phyloP scores from a whole-genome alignment of 2,113 vertebrate species.

The Clarias magur region DNA sequence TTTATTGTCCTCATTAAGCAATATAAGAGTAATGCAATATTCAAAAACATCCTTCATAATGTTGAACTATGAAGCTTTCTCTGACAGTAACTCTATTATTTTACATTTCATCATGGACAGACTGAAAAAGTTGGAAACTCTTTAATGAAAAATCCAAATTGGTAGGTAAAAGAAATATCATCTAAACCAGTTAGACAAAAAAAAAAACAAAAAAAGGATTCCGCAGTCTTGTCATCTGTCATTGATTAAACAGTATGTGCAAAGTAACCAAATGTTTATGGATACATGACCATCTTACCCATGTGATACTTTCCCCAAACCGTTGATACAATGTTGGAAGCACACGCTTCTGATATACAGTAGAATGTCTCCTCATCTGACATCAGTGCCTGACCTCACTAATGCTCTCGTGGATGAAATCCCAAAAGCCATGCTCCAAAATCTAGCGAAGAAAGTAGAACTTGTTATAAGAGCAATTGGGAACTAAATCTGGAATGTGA shows the following conservation, averaged over 20 bases:
- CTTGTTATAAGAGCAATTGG: not conserved
- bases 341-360: not conserved
- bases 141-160: not conserved
- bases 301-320: not conserved
- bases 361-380: not conserved
- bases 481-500: not conserved
- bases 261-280: not conserved
- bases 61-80: not conserved
- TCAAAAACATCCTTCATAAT: not conserved
- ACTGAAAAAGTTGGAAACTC: not conserved
- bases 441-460: not conserved
- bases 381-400: not conserved
- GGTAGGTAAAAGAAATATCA: not conserved
- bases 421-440: not conserved
- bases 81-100: not conserved
- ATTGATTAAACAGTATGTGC: not conserved
- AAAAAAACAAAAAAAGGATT: not conserved
- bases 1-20: not conserved
- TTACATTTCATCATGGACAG: not conserved
- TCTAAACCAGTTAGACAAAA: not conserved
- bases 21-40: not conserved
- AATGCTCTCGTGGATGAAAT: not conserved
- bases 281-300: not conserved
- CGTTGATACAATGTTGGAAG: not conserved
- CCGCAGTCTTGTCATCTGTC: not conserved